Percentiles rank a stretch among this genome's conserved stretches.
Evolutionary conservation across 2,888 invertebrate genomes (phyloP).

Genomic region (Oscheius sp.): DNA sequence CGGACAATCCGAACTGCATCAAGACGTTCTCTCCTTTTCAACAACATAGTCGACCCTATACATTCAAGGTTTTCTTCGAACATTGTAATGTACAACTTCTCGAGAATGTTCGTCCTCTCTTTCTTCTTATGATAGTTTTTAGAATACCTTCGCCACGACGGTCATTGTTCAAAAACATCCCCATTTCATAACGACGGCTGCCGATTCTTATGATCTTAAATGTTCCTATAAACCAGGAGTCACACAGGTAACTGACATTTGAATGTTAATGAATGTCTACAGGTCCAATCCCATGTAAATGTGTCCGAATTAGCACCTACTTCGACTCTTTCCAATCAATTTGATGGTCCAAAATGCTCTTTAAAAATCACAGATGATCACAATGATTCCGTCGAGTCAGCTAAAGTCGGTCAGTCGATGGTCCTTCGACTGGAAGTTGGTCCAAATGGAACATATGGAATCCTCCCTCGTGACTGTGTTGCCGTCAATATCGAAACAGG

Average conservation of each 20-base stretch:
- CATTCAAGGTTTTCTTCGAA: conserved; percentile 65
- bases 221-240: conserved; percentile 93
- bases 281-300: conserved; percentile 74
- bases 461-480: conserved; percentile 68
- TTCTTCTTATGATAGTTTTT: conserved; percentile 27
- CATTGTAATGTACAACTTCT: conserved; percentile 65
- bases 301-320: conserved; percentile 60
- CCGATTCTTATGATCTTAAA: conserved; percentile 93
- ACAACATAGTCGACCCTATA: conserved; percentile 49
- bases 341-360: conserved; percentile 47
- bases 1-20: conserved; percentile 67
- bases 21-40: conserved; percentile 50
- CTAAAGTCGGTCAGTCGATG: conserved; percentile 53
- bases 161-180: conserved; percentile 95
- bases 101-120: conserved; percentile 47
- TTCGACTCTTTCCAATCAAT: conserved; percentile 53
- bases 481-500: conserved; percentile 70
- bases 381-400: conserved; percentile 49
- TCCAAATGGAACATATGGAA: conserved; percentile 57
- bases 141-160: conserved; percentile 74
- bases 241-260: conserved; percentile 73
- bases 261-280: background rate
- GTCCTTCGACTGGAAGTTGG: conserved; percentile 50
- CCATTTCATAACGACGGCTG: conserved; percentile 89
- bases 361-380: conserved; percentile 59